Conservation (phyloP, 2,797 vertebrate genomes). For the Prunella strophiata region DNA sequence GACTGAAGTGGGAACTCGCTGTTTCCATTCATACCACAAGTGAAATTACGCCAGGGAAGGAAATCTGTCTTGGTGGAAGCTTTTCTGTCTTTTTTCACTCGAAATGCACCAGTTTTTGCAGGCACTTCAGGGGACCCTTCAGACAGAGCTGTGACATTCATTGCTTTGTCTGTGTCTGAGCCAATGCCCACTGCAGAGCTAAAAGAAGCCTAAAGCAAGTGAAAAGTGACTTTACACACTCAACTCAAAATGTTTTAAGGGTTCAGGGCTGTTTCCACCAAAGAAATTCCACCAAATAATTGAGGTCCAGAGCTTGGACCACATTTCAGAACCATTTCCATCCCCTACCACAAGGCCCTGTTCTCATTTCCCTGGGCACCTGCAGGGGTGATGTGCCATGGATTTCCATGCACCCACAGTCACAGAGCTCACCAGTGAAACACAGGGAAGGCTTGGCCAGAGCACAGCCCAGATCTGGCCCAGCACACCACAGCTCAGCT, state of each 20-base stretch:
- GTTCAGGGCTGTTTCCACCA: neutral
- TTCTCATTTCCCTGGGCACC: neutral
- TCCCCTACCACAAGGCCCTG: neutral
- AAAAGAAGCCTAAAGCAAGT: neutral
- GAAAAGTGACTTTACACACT: neutral
- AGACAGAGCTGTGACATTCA: neutral
- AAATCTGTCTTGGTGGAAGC: neutral
- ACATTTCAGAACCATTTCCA: neutral
- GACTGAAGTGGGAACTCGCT: conserved; percentile 33
- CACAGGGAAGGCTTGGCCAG: neutral
- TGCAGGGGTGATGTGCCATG: neutral
- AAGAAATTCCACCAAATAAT: neutral
- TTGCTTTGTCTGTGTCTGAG: neutral
- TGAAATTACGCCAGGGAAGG: neutral
- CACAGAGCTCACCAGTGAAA: neutral
- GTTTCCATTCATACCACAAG: neutral
- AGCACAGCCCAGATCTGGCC: neutral
- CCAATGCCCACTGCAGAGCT: neutral
- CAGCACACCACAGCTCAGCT: neutral
- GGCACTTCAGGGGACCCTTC: neutral
- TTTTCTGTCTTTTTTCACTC: neutral
- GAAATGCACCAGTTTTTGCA: neutral
- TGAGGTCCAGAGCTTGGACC: neutral
- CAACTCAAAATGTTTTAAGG: neutral
- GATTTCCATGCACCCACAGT: neutral